phyloP scores from a whole-genome alignment of 2,888 invertebrate species.

The Vanessa cardui region DNA sequence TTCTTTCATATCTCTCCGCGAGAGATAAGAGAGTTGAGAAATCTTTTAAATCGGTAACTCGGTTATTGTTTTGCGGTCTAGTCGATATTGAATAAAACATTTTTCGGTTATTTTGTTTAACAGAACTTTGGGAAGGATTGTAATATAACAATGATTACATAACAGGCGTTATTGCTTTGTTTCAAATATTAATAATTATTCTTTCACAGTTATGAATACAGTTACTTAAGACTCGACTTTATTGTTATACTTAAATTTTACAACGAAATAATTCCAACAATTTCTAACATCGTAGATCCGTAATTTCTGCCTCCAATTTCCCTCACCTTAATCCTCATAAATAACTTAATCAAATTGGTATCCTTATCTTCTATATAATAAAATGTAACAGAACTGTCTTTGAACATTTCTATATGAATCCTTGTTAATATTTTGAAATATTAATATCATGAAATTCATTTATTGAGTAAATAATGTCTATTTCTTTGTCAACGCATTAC shows the following conservation, averaged over 20 bases:
- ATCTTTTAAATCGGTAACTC: constrained; percentile 45
- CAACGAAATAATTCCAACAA: not conserved
- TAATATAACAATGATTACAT: not conserved
- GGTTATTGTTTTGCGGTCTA: constrained; percentile 43
- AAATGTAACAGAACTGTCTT: not conserved
- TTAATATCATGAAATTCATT: too few relatives aligned
- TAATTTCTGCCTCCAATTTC: not conserved
- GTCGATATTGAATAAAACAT: constrained; percentile 41
- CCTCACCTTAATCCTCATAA: not conserved
- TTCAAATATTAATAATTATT: not conserved
- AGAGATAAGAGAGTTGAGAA: constrained; percentile 45
- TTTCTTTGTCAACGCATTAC: too few relatives aligned
- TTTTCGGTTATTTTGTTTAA: constrained; percentile 23
- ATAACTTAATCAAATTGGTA: constrained; percentile 3
- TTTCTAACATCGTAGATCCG: not conserved
- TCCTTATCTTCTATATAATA: not conserved
- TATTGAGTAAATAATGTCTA: too few relatives aligned
- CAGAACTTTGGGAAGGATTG: constrained; percentile 12
- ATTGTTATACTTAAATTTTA: not conserved
- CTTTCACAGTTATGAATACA: too few relatives aligned
- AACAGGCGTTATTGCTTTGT: not conserved
- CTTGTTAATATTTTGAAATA: too few relatives aligned
- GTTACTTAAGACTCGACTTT: too few relatives aligned
- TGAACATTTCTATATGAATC: too few relatives aligned
- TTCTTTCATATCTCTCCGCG: constrained; percentile 71